Evolutionary conservation across 2,888 invertebrate genomes (phyloP).

Genomic region (Scrobipalpa atriplicella): DNA sequence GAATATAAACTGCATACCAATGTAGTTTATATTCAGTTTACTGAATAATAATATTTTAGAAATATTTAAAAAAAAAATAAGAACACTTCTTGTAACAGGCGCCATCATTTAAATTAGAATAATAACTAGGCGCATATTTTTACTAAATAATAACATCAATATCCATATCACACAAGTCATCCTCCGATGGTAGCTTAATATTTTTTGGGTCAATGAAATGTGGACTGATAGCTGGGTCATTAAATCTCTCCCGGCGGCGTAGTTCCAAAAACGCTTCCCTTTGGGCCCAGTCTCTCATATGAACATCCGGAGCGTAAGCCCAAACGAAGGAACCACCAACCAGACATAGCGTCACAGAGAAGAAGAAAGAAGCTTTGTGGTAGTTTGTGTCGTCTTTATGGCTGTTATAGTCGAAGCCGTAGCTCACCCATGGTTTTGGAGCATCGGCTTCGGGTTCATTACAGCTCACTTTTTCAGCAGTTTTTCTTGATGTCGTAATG

Average conservation of each 20-base stretch:
- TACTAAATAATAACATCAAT: no score
- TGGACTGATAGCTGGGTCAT: slow-evolving; percentile 91
- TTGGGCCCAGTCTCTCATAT: slow-evolving; percentile 91
- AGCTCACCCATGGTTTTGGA: slow-evolving; percentile 87
- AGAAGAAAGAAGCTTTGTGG: slow-evolving; percentile 88
- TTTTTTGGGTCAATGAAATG: slow-evolving; percentile 89
- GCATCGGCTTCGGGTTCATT: no score
- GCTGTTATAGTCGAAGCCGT: slow-evolving; percentile 87
- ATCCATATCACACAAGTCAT: slow-evolving; percentile 92
- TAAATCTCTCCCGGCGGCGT: slow-evolving; percentile 91
- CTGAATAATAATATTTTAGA: neutral
- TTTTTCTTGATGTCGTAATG: slow-evolving; percentile 84
- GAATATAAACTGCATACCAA: slow-evolving; percentile 22
- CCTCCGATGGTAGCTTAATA: slow-evolving; percentile 92
- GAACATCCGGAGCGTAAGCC: slow-evolving; percentile 90
- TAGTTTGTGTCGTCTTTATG: slow-evolving; percentile 86
- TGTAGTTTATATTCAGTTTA: slow-evolving; percentile 22
- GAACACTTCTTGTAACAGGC: no score
- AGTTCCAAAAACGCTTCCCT: slow-evolving; percentile 96
- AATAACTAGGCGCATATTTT: no score
- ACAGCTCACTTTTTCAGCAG: slow-evolving; percentile 73
- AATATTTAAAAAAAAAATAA: neutral
- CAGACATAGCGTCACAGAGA: slow-evolving; percentile 86
- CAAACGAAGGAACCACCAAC: slow-evolving; percentile 86
- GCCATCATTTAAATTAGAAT: no score